Base-by-base conservation (phyloP, 2,888 invertebrate genomes). In the Limnephilus lunatus region DNA sequence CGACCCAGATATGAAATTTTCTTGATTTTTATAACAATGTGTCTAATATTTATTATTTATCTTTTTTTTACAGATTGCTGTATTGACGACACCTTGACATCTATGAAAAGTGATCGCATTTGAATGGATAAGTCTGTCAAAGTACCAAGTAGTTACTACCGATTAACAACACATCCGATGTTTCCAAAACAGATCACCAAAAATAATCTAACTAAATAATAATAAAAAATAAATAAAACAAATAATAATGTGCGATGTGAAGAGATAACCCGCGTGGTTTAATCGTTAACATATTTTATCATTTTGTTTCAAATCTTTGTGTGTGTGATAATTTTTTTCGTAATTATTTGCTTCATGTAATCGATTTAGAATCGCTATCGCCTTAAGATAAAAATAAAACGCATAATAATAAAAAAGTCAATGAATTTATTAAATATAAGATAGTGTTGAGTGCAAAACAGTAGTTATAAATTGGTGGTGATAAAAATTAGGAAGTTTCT, bases 201-300 rank as follows among this genome's bases (percentile, higher is more conserved):
- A 86, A 15, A 44, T 86, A 68, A 68, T 68, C 48, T 39, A 15
- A 30, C 30, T 30, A 39, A 86, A 30, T 30, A 86, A 44, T 15
- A 68, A 68, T 25, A 25, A 68, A 12, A 30, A 30, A 30, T 11
- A 11, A 85, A 85, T 15, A 85, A 86, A 25, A 11, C 2, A 44
- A 48, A 35, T 68, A 31, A 91, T 35, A 86, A 91, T 91, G 91
- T 85, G 81, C 82, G 39, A 85, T 85, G 85, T 89, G 31, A 91
- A 91, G 80, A 91, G 91, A 91, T 91, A 91, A 89, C 91, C 83
- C 89, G n/a, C 81, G 91, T 91, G 85, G 85, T 30, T 31, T 90
- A 68, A 86, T 86, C 86, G n/a, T 44, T 39, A 48, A 86, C 30
- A 44, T 44, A 30, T 48, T 86, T 86, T 86, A 86, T 86, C 48